Evolutionary conservation across 1,140 invertebrate species (phyloP).

Genomic region (Drosophila lacertosa): DNA sequence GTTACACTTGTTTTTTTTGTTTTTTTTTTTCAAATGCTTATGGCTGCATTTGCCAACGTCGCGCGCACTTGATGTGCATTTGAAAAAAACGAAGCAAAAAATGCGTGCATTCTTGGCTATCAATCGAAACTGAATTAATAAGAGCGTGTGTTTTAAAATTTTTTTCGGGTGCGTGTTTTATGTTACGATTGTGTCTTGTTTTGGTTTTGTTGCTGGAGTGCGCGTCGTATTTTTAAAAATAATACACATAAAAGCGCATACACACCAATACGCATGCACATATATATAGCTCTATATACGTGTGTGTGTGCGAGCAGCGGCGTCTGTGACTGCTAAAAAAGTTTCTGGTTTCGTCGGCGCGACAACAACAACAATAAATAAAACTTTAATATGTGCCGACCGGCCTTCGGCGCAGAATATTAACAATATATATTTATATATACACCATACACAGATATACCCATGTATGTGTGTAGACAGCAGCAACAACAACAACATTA

Average conservation of each 20-base stretch:
- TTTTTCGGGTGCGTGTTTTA: conserved; percentile 4
- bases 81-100: conserved; percentile 11
- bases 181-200: conserved; percentile 7
- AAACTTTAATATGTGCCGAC: conserved; percentile 53
- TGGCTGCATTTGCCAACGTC: conserved; percentile 30
- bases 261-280: conserved; percentile 9
- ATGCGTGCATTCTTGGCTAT: conserved; percentile 15
- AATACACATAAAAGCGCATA: conserved; percentile 30
- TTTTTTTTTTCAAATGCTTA: conserved; percentile 24
- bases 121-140: not conserved
- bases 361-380: conserved; percentile 49
- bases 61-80: conserved; percentile 40
- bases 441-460: not conserved
- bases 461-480: not conserved
- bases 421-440: conserved; percentile 36
- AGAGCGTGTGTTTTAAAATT: conserved; percentile 10
- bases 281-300: not conserved
- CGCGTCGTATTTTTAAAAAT: conserved; percentile 35
- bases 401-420: conserved; percentile 52
- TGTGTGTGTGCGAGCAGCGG: conserved; percentile 34
- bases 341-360: conserved; percentile 51
- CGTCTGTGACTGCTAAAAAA: conserved; percentile 49
- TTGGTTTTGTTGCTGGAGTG: conserved; percentile 27
- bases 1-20: conserved; percentile 19
- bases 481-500: conserved; percentile 29